These are phyloP conservation scores for Gouania willdenowi DNA, from an alignment of 2,797 vertebrate species.

Conservation along the genomic window DNA sequence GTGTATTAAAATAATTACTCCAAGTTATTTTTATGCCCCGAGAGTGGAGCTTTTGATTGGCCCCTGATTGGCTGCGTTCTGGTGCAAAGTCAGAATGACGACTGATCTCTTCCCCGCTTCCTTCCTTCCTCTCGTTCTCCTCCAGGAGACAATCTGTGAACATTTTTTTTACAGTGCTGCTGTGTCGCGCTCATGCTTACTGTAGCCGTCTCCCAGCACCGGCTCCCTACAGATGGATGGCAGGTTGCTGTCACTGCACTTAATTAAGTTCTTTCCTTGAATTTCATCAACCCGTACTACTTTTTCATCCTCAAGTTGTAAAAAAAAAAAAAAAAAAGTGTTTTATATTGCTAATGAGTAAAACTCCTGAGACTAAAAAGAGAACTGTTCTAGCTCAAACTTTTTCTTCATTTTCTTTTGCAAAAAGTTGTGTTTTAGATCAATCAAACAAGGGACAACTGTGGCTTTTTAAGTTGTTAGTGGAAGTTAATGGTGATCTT, in stretches of 20 bases:
- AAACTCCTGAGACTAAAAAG: no score
- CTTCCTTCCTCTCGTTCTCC: constrained; percentile 7
- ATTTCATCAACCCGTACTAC: constrained; percentile 69
- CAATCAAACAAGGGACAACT: no score
- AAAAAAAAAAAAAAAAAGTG: no score
- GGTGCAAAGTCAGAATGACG: constrained; percentile 43
- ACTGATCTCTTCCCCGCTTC: constrained; percentile 29
- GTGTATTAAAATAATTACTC: constrained; percentile 34
- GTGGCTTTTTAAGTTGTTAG: no score
- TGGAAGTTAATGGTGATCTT: no score
- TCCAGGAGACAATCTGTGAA: constrained; percentile 31
- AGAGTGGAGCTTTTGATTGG: constrained; percentile 45
- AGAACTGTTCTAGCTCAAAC: no score
- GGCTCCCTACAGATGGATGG: constrained; percentile 33
- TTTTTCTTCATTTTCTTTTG: no score
- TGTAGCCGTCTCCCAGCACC: constrained; percentile 33
- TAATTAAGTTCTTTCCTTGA: constrained; percentile 71
- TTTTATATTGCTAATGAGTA: constrained; percentile 53
- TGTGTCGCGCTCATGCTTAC: constrained; percentile 29
- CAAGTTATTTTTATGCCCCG: constrained; percentile 39
- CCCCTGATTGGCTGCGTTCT: constrained; percentile 53
- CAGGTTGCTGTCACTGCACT: constrained; percentile 53
- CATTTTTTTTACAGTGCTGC: constrained; percentile 50
- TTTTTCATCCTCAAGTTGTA: no score
- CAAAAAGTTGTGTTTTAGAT: no score